Base-by-base conservation (phyloP, 37 sponge, comb jelly and placozoan genomes). In the Eunapius fragilis region DNA sequence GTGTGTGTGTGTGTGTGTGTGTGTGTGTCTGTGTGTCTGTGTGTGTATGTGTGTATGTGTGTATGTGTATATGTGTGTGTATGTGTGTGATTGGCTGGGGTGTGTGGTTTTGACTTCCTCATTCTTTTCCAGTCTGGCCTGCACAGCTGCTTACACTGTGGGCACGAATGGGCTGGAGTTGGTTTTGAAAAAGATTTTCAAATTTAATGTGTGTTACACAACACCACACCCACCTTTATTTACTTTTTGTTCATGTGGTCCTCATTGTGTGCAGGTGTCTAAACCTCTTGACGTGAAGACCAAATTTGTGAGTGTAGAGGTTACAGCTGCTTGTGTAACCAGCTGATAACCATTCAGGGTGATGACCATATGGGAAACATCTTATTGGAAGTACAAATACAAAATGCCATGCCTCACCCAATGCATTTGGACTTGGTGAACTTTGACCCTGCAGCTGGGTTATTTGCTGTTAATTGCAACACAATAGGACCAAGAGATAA, bases 221-320 rank as follows among this genome's bases (percentile, higher is more conserved):
- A 24, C 25, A 31, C 10, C 35, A 24, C 70, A n/a, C n/a, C n/a
- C n/a, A 28, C 3, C 9, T n/a, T 38, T 81, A 81, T 7, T 7
- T 13, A 36, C 31, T 38, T 33, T 31, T 45, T 36, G 33, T 82
- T n/a, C 5, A 26, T 70, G 71, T 27, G 11, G 3, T 69, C 41
- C 13, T 24, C 11, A 30, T 23, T 35, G 10, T 74, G 25, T n/a
- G 5, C 78, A 94, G 92, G 95, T 96, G 2, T 26, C 87, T 68
- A 96, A 96, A 71, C 97, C 97, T 14, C 84, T 96, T 32, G 97
- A 96, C 75, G 95, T 96, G 73, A 92, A 94, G 82, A 96, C 97
- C 37, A 96, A 92, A 86, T 88, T 91, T 77, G 32, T 48, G 67
- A 85, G 70, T 31, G 31, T 76, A 19, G 17, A 17, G 58, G 17